A percentile compares a stretch with the other conserved stretches of the same genome.
Evolutionary conservation across 2,797 vertebrate species (phyloP).

Genomic region (Podarcis lilfordi): DNA sequence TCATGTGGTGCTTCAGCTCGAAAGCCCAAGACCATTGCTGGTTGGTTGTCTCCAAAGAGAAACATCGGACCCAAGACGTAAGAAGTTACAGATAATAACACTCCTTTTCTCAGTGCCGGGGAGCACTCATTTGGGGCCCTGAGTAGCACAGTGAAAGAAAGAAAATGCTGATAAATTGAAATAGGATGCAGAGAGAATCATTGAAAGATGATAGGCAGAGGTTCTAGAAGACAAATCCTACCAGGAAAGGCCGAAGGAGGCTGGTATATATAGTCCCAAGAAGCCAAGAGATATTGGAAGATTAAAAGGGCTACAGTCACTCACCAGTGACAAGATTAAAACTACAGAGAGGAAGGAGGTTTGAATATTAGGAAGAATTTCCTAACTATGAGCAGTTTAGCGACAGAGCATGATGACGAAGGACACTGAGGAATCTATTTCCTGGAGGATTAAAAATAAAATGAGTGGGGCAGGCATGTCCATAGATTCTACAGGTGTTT

Average conservation of each 20-base stretch:
- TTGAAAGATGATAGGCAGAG: background rate
- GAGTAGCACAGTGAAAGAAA: background rate
- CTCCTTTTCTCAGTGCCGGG: background rate
- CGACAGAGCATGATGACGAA: background rate
- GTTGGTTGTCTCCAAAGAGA: background rate
- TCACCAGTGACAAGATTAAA: background rate
- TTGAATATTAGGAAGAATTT: background rate
- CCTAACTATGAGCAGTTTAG: background rate
- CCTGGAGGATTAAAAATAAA: background rate
- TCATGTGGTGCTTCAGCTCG: background rate
- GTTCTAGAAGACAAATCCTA: background rate
- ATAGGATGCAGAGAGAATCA: background rate
- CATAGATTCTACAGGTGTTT: background rate
- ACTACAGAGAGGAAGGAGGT: background rate
- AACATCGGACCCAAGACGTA: background rate
- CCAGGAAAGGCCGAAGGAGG: background rate
- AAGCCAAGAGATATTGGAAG: background rate
- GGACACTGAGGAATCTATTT: background rate
- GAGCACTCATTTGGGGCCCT: background rate
- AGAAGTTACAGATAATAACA: background rate
- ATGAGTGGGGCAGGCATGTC: background rate
- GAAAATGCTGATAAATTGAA: background rate
- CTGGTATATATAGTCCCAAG: background rate
- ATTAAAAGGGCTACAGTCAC: background rate
- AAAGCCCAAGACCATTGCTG: background rate